These are phyloP conservation scores for Philotrypesis tridentata DNA, from an alignment of 1,140 invertebrate genomes.

Conservation along the genomic window DNA sequence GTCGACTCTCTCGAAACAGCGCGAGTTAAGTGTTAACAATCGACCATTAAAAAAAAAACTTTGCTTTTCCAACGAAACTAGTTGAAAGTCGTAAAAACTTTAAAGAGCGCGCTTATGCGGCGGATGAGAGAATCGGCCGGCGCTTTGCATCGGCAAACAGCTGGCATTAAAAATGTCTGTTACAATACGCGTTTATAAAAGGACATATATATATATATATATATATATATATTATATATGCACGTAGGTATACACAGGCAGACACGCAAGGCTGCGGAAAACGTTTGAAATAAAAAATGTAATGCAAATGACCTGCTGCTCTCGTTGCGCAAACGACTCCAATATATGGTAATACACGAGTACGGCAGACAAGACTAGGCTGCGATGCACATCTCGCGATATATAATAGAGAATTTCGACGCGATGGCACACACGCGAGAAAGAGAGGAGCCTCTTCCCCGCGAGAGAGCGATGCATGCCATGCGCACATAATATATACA, in stretches of 20 bases:
- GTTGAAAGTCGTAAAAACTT: neutral
- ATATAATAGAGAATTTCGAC: too few species aligned
- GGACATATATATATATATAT: too few species aligned
- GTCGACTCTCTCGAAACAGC: neutral
- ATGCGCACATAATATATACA: too few species aligned
- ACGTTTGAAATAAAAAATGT: neutral
- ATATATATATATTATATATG: too few species aligned
- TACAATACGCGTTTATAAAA: neutral
- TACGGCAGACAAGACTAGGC: too few species aligned
- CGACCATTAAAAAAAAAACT: neutral
- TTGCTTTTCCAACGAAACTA: neutral
- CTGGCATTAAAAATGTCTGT: neutral
- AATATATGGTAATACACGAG: neutral
- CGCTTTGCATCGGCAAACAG: neutral
- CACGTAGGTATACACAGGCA: too few species aligned
- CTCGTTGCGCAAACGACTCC: neutral
- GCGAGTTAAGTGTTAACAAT: neutral
- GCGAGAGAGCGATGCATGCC: too few species aligned
- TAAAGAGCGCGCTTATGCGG: too few species aligned
- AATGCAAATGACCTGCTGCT: neutral
- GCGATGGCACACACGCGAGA: too few species aligned
- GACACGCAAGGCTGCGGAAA: neutral
- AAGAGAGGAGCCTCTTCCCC: too few species aligned
- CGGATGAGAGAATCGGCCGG: neutral
- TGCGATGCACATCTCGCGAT: too few species aligned